Percentiles rank a stretch among this genome's conserved stretches.
Conservation (phyloP, 2,888 invertebrate species). For the Ophion obscuratus region DNA sequence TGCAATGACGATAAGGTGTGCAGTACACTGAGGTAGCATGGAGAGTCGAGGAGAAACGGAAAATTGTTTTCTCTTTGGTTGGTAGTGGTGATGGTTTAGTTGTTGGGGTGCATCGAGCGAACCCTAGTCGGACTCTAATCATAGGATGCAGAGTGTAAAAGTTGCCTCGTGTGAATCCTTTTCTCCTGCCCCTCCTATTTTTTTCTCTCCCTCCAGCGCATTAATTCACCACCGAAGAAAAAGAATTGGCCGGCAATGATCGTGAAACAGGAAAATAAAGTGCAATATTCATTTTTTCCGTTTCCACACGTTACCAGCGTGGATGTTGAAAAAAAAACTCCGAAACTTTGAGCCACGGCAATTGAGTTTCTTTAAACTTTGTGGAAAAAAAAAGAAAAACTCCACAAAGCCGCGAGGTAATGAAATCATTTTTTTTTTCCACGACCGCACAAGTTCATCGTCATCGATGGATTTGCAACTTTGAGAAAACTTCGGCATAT, state of each 20-base stretch:
- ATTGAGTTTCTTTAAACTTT: background rate
- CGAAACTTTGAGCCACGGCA: conserved; percentile 20
- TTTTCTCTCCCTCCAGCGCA: conserved; percentile 14
- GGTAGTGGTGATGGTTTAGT: conserved; percentile 20
- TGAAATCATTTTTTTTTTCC: too few species aligned
- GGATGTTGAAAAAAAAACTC: conserved; percentile 15
- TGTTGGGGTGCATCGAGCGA: conserved; percentile 16
- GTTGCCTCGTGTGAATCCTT: conserved; percentile 28
- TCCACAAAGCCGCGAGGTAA: too few species aligned
- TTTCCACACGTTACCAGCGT: conserved; percentile 2
- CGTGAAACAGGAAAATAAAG: conserved; percentile 20
- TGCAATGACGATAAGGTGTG: conserved; percentile 41
- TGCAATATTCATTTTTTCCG: conserved; percentile 20
- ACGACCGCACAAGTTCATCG: too few species aligned
- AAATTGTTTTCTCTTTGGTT: conserved; percentile 36
- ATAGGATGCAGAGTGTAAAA: conserved; percentile 51
- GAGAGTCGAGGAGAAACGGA: conserved; percentile 35
- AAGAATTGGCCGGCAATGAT: conserved; percentile 34
- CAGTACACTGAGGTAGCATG: conserved; percentile 2
- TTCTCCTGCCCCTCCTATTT: background rate
- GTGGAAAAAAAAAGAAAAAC: background rate
- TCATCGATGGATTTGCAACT: too few species aligned
- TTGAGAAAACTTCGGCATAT: too few species aligned
- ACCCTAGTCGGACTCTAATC: conserved; percentile 58
- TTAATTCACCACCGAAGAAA: conserved; percentile 48